Conservation (phyloP, 2,888 invertebrate genomes). For the Idaea straminata region DNA sequence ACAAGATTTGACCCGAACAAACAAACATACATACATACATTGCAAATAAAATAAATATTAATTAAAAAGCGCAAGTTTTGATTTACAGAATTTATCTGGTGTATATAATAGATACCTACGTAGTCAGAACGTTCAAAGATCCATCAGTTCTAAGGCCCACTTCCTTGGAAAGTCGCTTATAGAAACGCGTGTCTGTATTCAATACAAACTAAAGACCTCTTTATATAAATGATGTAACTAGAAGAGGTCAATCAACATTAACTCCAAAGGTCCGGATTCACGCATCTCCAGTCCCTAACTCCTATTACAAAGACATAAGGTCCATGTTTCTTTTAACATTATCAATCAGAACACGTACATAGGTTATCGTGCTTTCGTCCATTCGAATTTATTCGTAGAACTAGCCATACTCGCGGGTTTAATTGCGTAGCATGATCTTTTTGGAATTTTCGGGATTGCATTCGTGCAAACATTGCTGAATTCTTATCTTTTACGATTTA, state of each 20-base stretch:
- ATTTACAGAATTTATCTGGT: too few species aligned
- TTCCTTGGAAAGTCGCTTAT: constrained; percentile 59
- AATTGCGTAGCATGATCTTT: neutral
- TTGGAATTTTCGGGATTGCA: too few species aligned
- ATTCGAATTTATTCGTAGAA: constrained; percentile 1
- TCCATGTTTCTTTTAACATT: constrained; percentile 39
- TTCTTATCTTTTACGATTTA: too few species aligned
- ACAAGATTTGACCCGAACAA: too few species aligned
- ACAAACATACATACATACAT: too few species aligned
- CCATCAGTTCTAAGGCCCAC: constrained; percentile 45
- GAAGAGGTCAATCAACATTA: constrained; percentile 50
- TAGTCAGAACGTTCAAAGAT: constrained; percentile 31
- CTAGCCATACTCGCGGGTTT: neutral
- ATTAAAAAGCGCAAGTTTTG: too few species aligned
- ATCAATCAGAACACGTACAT: constrained; percentile 65
- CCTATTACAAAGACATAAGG: constrained; percentile 24
- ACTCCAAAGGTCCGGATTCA: constrained; percentile 40
- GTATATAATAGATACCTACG: too few species aligned
- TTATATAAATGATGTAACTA: constrained; percentile 49
- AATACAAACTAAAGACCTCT: constrained; percentile 38
- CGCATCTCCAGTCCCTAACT: constrained; percentile 37
- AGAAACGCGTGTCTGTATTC: constrained; percentile 38
- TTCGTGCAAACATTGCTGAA: too few species aligned
- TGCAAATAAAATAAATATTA: too few species aligned
- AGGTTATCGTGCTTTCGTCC: constrained; percentile 72